Base-by-base conservation (phyloP, 2,113 vertebrate species). In the Vulpes ferrilata region DNA sequence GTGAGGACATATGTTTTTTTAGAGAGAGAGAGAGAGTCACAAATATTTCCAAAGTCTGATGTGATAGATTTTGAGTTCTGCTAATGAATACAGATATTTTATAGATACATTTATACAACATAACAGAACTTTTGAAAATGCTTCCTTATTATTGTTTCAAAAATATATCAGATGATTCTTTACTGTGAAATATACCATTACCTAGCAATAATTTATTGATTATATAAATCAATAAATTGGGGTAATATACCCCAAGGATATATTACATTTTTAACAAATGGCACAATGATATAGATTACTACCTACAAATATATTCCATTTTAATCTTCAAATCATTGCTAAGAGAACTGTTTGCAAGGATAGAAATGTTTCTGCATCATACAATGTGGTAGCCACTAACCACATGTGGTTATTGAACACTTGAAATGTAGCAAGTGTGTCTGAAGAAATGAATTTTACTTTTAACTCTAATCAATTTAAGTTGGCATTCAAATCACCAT, bases 11-110 rank as follows among this genome's bases (percentile, higher is more conserved):
- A 9, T 48, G 53, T 25, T 76, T 78, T 20, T 98, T 81, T 2
- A 35, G 35, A 97, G 30, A 80, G 32, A 62, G 64, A 92, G 65
- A 95, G 64, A 92, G 65, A 95, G 2, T 55, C 15, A 81, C 62
- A 93, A 19, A 74, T 69, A 93, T 96, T 97, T 97, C 76, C 64
- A 97, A 98, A 97, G 95, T 79, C 3, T 96, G 88, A 98, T 98
- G 97, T 98, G 90, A 92, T 97, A 98, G 57, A 95, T 51, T 98
- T 93, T 98, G 82, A 98, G 73, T 91, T 98, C 80, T 97, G 0
- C 53, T 98, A 98, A 97, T 97, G 57, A 98, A 96, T 87, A 95
- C 2, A 62, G 82, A 88, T 97, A 89, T 67, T 96, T 90, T 96
- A 86, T 85, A 98, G 97, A 88, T 94, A 96, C 76, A 98, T 96